phyloP scores from a whole-genome alignment of 2,888 invertebrate genomes.

The Pterobdella sp. region DNA sequence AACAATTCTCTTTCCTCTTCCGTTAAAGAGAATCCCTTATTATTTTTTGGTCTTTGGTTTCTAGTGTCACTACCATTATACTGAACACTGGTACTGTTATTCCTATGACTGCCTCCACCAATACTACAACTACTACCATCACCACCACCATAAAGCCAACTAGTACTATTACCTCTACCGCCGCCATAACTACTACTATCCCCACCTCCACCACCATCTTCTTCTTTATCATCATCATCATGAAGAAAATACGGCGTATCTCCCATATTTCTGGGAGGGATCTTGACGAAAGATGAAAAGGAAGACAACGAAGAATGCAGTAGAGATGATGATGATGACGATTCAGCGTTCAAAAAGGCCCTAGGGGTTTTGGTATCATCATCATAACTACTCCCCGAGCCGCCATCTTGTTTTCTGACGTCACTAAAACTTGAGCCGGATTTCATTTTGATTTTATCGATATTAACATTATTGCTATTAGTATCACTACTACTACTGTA shows the following conservation, averaged over 20 bases:
- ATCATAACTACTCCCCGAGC: no score
- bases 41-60: neutral
- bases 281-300: neutral
- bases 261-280: neutral
- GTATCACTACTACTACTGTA: no score
- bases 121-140: neutral
- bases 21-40: no score
- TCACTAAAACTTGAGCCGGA: no score
- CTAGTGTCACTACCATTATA: neutral
- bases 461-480: no score
- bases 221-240: neutral
- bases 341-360: no score
- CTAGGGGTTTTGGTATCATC: no score
- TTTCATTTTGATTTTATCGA: no score
- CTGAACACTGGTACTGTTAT: neutral
- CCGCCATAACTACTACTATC: neutral
- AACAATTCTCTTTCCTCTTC: no score
- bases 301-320: slow-evolving; percentile 15
- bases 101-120: neutral
- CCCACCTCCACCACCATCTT: neutral
- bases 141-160: neutral
- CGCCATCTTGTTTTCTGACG: no score
- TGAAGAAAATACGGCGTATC: neutral
- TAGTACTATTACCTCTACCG: neutral
- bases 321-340: slow-evolving; percentile 23